Evolutionary conservation across 1,140 invertebrate genomes (phyloP).

Genomic region (Drosophila quadrilineata): DNA sequence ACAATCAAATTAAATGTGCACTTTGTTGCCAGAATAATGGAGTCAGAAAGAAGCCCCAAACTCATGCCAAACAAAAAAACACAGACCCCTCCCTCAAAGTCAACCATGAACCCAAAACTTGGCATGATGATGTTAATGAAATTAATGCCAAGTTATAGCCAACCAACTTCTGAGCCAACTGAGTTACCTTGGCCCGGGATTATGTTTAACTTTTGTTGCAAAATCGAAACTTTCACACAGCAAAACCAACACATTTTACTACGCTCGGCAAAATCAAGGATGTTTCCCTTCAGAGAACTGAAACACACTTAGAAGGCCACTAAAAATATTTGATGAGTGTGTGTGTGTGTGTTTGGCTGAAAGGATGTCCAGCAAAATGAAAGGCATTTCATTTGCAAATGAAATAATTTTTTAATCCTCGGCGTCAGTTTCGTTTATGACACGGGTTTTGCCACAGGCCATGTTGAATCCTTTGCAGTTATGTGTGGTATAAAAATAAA

Average conservation of each 20-base stretch:
- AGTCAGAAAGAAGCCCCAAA: too few species aligned
- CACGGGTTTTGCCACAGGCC: constrained; percentile 14
- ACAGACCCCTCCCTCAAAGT: neutral
- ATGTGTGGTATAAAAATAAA: too few species aligned
- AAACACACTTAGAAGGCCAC: constrained; percentile 2
- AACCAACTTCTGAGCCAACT: constrained; percentile 40
- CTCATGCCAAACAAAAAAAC: neutral
- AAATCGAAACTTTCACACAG: constrained; percentile 48
- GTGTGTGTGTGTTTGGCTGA: too few species aligned
- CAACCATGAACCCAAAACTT: neutral
- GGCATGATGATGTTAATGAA: constrained; percentile 51
- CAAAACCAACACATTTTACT: too few species aligned
- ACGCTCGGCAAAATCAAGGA: neutral
- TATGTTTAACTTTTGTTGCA: constrained; percentile 49
- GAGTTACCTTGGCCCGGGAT: constrained; percentile 44
- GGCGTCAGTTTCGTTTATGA: constrained; percentile 6
- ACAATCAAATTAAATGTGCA: constrained; percentile 56
- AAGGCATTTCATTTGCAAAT: constrained; percentile 38
- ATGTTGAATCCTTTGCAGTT: too few species aligned
- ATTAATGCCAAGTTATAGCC: constrained; percentile 54
- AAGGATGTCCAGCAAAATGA: neutral
- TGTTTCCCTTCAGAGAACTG: too few species aligned
- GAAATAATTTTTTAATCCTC: constrained; percentile 60
- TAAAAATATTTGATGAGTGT: too few species aligned
- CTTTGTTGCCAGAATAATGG: constrained; percentile 25